These are phyloP conservation scores for Diarsia rubi DNA, from an alignment of 2,888 invertebrate genomes.

Conservation along the genomic window DNA sequence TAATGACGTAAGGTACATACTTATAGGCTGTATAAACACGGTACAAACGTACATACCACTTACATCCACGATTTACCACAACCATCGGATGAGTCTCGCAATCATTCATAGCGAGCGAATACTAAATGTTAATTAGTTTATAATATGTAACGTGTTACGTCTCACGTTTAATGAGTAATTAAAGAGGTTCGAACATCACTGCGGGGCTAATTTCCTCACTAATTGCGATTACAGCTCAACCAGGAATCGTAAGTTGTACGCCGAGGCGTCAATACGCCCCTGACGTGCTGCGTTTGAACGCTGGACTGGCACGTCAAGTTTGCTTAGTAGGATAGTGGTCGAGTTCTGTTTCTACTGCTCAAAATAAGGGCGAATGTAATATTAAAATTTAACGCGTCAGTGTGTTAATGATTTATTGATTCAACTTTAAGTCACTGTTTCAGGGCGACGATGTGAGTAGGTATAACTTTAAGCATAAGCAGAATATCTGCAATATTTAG, in stretches of 20 bases:
- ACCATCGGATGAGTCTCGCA: slow-evolving; percentile 19
- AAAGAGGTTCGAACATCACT: slow-evolving; percentile 75
- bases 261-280: slow-evolving; percentile 84
- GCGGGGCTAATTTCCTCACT: slow-evolving; percentile 81
- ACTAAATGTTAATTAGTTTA: slow-evolving; percentile 66
- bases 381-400: not conserved
- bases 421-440: not conserved
- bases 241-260: slow-evolving; percentile 76
- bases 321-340: slow-evolving; percentile 13
- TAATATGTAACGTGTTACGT: slow-evolving; percentile 71
- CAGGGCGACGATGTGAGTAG: not conserved
- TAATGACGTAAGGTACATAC: not conserved
- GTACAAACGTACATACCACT: not conserved
- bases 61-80: slow-evolving; percentile 9
- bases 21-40: not conserved
- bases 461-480: not conserved
- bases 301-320: not conserved
- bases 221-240: slow-evolving; percentile 83
- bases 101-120: slow-evolving; percentile 41
- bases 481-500: not conserved
- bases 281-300: slow-evolving; percentile 70
- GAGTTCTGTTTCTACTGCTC: not conserved
- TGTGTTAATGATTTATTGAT: not conserved
- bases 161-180: slow-evolving; percentile 76
- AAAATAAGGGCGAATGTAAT: no score